Conservation (phyloP, 2,113 vertebrate genomes). For the Antechinus flavipes region DNA sequence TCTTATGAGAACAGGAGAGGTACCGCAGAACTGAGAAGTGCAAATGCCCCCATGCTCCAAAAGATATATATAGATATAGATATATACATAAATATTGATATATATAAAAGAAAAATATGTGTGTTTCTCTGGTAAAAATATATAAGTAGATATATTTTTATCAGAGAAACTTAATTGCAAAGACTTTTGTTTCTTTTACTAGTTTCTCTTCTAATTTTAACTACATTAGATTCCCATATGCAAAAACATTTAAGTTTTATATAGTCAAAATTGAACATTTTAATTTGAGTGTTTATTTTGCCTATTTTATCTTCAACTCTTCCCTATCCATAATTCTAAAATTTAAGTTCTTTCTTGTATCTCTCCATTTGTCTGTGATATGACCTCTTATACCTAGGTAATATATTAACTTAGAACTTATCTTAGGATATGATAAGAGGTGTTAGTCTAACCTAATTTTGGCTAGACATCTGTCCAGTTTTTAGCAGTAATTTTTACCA, state of each 20-base stretch:
- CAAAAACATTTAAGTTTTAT: too few relatives aligned
- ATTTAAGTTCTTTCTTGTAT: not conserved
- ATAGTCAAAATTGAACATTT: not conserved
- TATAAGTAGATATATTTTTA: too few relatives aligned
- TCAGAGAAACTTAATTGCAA: too few relatives aligned
- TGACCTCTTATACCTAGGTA: not conserved
- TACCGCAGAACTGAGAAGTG: not conserved
- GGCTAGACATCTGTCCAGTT: not conserved
- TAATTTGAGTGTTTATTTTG: not conserved
- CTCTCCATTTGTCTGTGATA: not conserved
- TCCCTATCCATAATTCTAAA: not conserved
- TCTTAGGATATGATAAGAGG: not conserved
- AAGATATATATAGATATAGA: too few relatives aligned
- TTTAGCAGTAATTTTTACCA: not conserved
- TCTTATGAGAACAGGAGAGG: not conserved
- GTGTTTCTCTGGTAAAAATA: too few relatives aligned
- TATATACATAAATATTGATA: too few relatives aligned
- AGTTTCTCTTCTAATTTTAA: too few relatives aligned
- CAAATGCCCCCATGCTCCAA: not conserved
- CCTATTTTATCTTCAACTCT: not conserved
- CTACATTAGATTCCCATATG: too few relatives aligned
- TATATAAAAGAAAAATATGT: too few relatives aligned
- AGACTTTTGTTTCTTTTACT: too few relatives aligned
- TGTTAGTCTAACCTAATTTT: not conserved
- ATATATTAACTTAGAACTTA: not conserved